Base-by-base conservation (phyloP, 2,888 invertebrate genomes). In the Lobophora halterata region DNA sequence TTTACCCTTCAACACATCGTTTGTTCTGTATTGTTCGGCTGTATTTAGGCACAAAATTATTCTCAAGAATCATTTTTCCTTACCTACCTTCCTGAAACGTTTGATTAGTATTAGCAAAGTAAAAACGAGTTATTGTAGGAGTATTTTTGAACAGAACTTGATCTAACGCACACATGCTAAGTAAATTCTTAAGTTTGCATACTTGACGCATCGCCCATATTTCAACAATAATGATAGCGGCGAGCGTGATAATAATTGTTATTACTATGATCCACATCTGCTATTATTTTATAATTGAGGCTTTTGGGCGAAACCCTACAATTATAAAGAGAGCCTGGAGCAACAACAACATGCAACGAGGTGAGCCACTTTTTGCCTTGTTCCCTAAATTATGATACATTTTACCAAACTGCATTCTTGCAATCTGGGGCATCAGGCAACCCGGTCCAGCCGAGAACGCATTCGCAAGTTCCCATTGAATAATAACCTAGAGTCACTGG, bases 241-340 rank as follows among this genome's bases (percentile, higher is more conserved):
- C 73, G 76, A 80, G 85, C 85, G 87, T 81, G 86, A 86, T 87
- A 87, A 87, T 87, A 85, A 87, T 87, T 87, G 85, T 86, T 85
- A 87, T 87, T 87, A 87, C 83, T 85, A 85, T 80, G 83, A 86
- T 82, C 80, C 83, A 77, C 83, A 85, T 85, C 85, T 86, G 81
- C 80, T 86, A 87, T 87, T 87, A 87, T 86, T 86, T 87, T 85
- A 87, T 87, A 87, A 87, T 87, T 87, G 83, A 82, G 72, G 80
- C 71, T 86, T 86, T 87, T 81, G 82, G 80, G 81, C 79, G 80
- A 83, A 86, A 87, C 82, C 86, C 83, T 69, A 70, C 86, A 87
- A 87, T 87, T 87, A 87, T 87, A 76, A 83, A 71, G 70, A 78
- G 77, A 79, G 87, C 86, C 87, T 76, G 71, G 65, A 85, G 87